Base-by-base conservation (phyloP, 2,113 vertebrate species). In the Columbina picui region DNA sequence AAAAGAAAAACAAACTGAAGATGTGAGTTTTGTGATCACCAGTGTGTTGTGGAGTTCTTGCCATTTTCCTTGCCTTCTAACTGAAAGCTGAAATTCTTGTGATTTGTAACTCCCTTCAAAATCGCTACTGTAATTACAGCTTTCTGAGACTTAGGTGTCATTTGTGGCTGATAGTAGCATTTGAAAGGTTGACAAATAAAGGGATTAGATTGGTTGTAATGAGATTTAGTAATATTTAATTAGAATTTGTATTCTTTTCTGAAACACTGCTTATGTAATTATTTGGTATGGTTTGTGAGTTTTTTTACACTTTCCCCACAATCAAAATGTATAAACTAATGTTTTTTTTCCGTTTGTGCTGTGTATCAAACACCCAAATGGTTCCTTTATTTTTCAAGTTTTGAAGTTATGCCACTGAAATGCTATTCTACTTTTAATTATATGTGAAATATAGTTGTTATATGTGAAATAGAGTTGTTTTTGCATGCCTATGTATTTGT, bases 121-220 rank as follows among this genome's bases (percentile, higher is more conserved):
- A 93, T 87, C 70, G 36, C 65, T 61, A 1, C 3, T 4, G 87
- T 89, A 95, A 94, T 94, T 96, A 83, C 59, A 93, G 84, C 74
- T 89, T 94, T 91, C 59, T 76, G 20, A 75, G 60, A 53, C 47
- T 73, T 73, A 61, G 84, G 74, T 94, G 67, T 95, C 81, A 34
- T 67, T 91, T 87, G 56, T 89, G 74, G 74, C 55, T 77, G 74
- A 94, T 84, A 79, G 63, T 34, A 30, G 61, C 55, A 70, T 84
- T 91, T 63, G 53, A 84, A 57, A 85, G 34, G 91, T 60, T 95
- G 87, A 93, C 67, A 94, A 95, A 94, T 86, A 87, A 74, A 87
- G 49, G 53, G 60, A 89, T 84, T 87, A 63, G 29, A 64, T 89
- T 64, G 60, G 63, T 63, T 93, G 71, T 83, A 92, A 86, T 60